phyloP scores from a whole-genome alignment of 2,113 vertebrate species.

The Austrofundulus limnaeus region DNA sequence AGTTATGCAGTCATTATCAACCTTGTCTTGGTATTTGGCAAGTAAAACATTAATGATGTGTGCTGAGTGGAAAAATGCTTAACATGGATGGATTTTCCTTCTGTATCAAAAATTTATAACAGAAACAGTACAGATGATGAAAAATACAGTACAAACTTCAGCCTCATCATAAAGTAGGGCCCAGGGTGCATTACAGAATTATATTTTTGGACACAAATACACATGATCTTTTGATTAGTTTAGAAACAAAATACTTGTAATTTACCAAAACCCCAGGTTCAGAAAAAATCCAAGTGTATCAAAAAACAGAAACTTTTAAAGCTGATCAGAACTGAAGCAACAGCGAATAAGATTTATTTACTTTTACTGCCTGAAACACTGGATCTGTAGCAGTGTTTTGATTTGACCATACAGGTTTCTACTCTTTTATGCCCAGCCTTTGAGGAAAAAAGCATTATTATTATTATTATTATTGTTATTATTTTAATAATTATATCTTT shows the following conservation, averaged over 20 bases:
- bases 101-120: neutral
- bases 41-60: conserved; percentile 1
- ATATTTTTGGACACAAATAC: neutral
- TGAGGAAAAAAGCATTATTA: neutral
- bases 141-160: conserved; percentile 3
- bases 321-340: neutral
- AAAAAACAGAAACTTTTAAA: neutral
- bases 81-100: neutral
- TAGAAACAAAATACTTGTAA: neutral
- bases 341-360: neutral
- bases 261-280: neutral
- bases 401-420: neutral
- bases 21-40: conserved; percentile 38
- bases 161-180: neutral
- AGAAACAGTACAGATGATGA: neutral
- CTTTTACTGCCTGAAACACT: no score
- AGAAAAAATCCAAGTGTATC: neutral
- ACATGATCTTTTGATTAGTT: neutral
- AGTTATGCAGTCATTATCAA: conserved; percentile 32
- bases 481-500: no score
- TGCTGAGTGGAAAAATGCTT: neutral
- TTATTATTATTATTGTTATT: no score
- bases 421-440: neutral
- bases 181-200: neutral
- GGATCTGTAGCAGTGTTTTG: no score